Evolutionary conservation across 2,888 invertebrate genomes (phyloP).

Genomic region (Coelinius sp.): DNA sequence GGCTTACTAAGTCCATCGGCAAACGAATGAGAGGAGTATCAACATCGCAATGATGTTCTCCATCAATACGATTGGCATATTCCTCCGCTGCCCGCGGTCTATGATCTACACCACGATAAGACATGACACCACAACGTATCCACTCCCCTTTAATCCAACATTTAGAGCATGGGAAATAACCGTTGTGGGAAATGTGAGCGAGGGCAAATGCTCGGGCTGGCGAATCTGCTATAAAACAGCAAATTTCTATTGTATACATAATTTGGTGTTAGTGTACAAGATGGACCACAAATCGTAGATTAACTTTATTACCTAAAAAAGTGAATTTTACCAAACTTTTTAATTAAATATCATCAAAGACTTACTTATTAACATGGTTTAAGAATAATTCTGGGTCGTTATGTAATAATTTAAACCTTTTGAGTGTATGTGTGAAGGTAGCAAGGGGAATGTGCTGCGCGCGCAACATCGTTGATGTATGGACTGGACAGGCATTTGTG

Average conservation of each 20-base stretch:
- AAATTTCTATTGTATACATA: not conserved
- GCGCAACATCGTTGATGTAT: too few species aligned
- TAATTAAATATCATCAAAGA: too few species aligned
- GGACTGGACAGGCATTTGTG: too few species aligned
- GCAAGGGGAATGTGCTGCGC: too few species aligned
- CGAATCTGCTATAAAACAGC: not conserved
- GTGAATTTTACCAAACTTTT: too few species aligned
- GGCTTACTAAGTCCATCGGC: conserved; percentile 10
- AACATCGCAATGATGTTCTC: not conserved
- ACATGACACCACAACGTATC: not conserved
- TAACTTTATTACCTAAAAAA: too few species aligned
- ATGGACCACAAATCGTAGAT: too few species aligned
- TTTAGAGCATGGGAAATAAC: conserved; percentile 16
- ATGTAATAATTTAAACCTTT: too few species aligned
- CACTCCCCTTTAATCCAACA: not conserved
- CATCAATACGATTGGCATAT: not conserved
- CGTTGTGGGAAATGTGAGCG: not conserved
- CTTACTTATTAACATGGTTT: too few species aligned
- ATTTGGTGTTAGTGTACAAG: too few species aligned
- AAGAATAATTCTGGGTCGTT: too few species aligned
- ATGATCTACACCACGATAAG: not conserved
- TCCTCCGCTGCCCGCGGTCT: not conserved
- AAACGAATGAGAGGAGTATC: not conserved
- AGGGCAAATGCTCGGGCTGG: conserved; percentile 18
- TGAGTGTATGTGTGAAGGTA: too few species aligned